These are phyloP conservation scores for Coranthus polyacanthus DNA, from an alignment of 2,797 vertebrate genomes.

Conservation along the genomic window DNA sequence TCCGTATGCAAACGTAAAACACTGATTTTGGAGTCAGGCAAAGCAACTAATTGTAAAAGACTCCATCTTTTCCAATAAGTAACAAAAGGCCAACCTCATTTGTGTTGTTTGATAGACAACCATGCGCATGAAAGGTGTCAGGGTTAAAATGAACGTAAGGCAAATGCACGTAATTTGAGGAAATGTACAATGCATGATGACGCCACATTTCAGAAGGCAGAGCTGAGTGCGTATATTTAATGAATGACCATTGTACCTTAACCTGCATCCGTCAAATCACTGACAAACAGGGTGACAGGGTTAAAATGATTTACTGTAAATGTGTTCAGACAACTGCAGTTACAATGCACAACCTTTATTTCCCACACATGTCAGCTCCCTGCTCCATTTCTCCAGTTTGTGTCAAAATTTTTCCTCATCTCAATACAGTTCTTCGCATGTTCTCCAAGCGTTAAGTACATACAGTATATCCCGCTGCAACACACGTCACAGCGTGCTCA, in stretches of 20 bases:
- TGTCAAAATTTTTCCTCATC: too few species aligned
- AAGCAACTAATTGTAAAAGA: slow-evolving; percentile 43
- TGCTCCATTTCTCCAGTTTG: too few species aligned
- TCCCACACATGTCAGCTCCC: neutral
- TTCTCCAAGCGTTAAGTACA: too few species aligned
- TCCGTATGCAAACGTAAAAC: slow-evolving; percentile 21
- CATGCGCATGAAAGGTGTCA: neutral
- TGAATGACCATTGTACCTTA: too few species aligned
- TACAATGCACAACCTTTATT: slow-evolving; percentile 1
- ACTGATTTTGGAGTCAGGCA: slow-evolving; percentile 37
- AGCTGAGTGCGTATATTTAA: neutral
- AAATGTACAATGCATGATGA: neutral
- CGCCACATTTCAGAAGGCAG: neutral
- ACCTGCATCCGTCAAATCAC: too few species aligned
- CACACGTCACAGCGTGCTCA: slow-evolving; percentile 2
- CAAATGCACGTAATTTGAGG: neutral
- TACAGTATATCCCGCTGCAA: neutral
- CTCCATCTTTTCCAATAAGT: slow-evolving; percentile 20
- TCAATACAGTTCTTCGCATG: too few species aligned
- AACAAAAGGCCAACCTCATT: slow-evolving; percentile 14
- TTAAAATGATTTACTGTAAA: slow-evolving; percentile 27
- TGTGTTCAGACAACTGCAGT: neutral
- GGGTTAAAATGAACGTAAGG: neutral
- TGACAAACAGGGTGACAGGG: too few species aligned
- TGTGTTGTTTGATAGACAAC: slow-evolving; percentile 29